Percentiles rank a stretch among this genome's conserved stretches.
phyloP scores from a whole-genome alignment of 2,113 vertebrate genomes.

The Forbesichthys papilliferus region DNA sequence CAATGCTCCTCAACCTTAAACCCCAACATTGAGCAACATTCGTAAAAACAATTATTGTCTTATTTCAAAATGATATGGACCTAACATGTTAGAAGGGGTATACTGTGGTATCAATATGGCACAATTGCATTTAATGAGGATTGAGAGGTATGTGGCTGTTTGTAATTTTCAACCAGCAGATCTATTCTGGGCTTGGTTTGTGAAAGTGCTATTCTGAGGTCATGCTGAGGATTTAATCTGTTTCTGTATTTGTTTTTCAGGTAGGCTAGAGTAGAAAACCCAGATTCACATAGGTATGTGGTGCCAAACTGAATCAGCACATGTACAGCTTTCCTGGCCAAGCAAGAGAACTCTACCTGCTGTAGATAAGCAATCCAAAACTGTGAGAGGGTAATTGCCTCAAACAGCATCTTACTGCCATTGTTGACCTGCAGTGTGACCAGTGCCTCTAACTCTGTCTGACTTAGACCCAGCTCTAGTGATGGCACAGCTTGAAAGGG shows the following conservation, averaged over 20 bases:
- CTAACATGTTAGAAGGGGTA: too few relatives aligned
- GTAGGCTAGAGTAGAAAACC: slow-evolving; percentile 3
- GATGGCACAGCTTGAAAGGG: slow-evolving; percentile 15
- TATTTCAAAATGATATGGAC: too few relatives aligned
- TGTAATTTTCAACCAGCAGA: not conserved
- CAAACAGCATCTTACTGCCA: slow-evolving; percentile 18
- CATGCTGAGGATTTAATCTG: slow-evolving; percentile 7
- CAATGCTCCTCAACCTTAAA: too few relatives aligned
- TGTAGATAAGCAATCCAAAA: slow-evolving; percentile 13
- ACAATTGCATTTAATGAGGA: not conserved
- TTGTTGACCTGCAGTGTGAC: slow-evolving; percentile 16
- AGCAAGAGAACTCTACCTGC: not conserved
- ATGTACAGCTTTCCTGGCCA: slow-evolving; percentile 12
- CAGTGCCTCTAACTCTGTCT: slow-evolving; percentile 13
- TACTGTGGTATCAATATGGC: too few relatives aligned
- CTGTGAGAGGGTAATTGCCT: not conserved
- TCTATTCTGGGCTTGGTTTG: slow-evolving; percentile 7
- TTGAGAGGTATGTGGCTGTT: slow-evolving; percentile 1
- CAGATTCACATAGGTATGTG: slow-evolving; percentile 5
- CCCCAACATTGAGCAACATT: too few relatives aligned
- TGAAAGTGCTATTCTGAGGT: slow-evolving; percentile 8
- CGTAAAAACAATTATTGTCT: too few relatives aligned
- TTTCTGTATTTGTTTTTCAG: slow-evolving; percentile 12
- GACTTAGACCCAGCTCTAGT: slow-evolving; percentile 12
- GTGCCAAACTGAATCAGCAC: slow-evolving; percentile 14